Evolutionary conservation across 2,113 vertebrate species (phyloP), one percentile per base, ranked within the genome.

Genomic region (Illadopsis cleaveri): DNA sequence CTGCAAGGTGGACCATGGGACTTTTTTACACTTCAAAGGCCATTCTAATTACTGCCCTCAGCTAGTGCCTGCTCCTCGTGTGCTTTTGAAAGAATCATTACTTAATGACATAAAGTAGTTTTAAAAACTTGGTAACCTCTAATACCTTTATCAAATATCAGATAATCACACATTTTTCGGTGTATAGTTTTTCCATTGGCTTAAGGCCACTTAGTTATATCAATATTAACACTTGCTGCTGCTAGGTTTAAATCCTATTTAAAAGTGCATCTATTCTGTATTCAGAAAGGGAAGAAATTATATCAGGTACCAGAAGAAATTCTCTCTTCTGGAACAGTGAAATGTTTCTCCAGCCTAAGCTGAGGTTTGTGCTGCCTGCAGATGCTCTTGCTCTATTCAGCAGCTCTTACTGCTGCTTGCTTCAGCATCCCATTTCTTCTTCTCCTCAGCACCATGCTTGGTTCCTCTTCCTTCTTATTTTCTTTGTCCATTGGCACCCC

Each of bases 121-220:
- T 78, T 7, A 23, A 96, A 91, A 94, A 90, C 76, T 90, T 93
- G 72, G 51, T 90, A 71, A 31, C 25, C 56, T 86, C 72, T 75
- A 88, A 90, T 89, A 90, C 68, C 51, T 82, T 93, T 95, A 96
- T 95, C 85, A 96, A 92, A 62, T 68, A 92, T 42, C 68, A 92
- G 92, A 95, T 94, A 90, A 92, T 92, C 76, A 75, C 38, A 37
- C 40, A 20, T 93, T 96, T 94, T 83, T 92, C 0, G 0, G 60
- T 90, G 58, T 44, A 33, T 62, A n/a, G 82, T 78, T 90, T 95
- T 90, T 83, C 85, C 60, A 24, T 71, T 86, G 88, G 71, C 90
- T 94, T 93, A 93, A 90, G 68, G 68, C 90, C 82, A 89, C 72
- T 92, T 93, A 66, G 66, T 73, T 96, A 44, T 82, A 84, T 93